Percentiles rank a stretch among this genome's conserved stretches.
Conservation (phyloP, 2,797 vertebrate species). For the Zenarchopterus dispar region DNA sequence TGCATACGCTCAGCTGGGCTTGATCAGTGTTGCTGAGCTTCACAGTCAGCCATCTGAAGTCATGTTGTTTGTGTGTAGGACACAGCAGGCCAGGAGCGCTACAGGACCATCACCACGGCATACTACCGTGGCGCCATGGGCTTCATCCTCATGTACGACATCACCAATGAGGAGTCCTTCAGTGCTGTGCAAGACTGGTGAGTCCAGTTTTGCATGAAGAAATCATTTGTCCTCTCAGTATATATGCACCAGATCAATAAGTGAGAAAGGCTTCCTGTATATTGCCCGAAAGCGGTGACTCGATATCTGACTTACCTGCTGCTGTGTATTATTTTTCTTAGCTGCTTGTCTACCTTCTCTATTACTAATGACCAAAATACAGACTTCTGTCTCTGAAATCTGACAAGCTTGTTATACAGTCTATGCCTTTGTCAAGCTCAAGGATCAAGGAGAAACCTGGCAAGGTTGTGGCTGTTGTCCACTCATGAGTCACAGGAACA, state of each 20-base stretch:
- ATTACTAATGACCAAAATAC: not conserved
- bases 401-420: slow-evolving; percentile 19
- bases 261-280: no score
- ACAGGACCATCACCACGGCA: slow-evolving; percentile 97
- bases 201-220: slow-evolving; percentile 59
- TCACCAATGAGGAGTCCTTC: slow-evolving; percentile 98
- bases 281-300: no score
- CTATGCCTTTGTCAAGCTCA: slow-evolving; percentile 1
- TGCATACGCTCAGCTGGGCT: slow-evolving; percentile 1
- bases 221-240: slow-evolving; percentile 1
- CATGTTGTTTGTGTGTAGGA: slow-evolving; percentile 82
- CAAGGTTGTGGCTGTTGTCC: slow-evolving; percentile 48
- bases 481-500: slow-evolving; percentile 52
- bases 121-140: slow-evolving; percentile 99
- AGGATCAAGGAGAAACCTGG: slow-evolving; percentile 18
- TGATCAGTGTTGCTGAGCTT: slow-evolving; percentile 9
- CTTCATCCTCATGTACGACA: slow-evolving; percentile 99
- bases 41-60: slow-evolving; percentile 27
- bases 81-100: slow-evolving; percentile 97
- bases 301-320: not conserved
- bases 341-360: not conserved
- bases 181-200: slow-evolving; percentile 97
- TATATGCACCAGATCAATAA: not conserved
- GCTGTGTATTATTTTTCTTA: not conserved
- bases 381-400: not conserved